Percentiles rank a stretch among this genome's conserved stretches.
phyloP scores from a whole-genome alignment of 2,797 vertebrate genomes.

The Fratercula arctica region DNA sequence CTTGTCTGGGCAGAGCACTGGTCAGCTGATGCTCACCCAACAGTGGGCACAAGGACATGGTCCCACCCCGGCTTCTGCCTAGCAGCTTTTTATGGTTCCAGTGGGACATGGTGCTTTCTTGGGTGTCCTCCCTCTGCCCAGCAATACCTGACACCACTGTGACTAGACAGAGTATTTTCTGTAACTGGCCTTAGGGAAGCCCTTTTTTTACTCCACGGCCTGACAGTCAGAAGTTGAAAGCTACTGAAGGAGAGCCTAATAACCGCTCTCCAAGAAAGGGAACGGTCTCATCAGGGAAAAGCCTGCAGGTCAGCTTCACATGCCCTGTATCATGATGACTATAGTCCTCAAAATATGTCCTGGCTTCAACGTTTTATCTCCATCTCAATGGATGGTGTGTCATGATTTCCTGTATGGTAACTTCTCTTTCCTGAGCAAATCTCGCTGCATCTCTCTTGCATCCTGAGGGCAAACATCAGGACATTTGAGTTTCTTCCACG shows the following conservation, averaged over 20 bases:
- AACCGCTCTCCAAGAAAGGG: background rate
- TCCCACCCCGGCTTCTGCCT: background rate
- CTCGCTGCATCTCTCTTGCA: background rate
- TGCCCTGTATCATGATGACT: background rate
- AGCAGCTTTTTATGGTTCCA: background rate
- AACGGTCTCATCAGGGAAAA: background rate
- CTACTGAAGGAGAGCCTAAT: background rate
- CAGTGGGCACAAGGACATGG: accelerated
- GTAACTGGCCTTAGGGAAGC: background rate
- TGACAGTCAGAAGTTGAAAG: background rate
- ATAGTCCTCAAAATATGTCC: background rate
- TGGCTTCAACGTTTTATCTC: background rate
- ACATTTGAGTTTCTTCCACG: background rate
- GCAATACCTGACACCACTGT: background rate
- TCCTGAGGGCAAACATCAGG: background rate
- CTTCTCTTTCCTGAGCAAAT: background rate
- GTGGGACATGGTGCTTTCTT: background rate
- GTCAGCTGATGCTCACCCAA: accelerated
- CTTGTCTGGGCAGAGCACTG: background rate
- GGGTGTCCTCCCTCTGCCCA: background rate
- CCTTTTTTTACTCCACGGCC: background rate
- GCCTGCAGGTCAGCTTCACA: background rate
- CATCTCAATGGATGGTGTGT: background rate
- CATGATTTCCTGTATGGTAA: background rate
- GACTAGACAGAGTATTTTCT: background rate